Evolutionary conservation across 2,113 vertebrate species (phyloP).

Genomic region (Pollachius pollachius): DNA sequence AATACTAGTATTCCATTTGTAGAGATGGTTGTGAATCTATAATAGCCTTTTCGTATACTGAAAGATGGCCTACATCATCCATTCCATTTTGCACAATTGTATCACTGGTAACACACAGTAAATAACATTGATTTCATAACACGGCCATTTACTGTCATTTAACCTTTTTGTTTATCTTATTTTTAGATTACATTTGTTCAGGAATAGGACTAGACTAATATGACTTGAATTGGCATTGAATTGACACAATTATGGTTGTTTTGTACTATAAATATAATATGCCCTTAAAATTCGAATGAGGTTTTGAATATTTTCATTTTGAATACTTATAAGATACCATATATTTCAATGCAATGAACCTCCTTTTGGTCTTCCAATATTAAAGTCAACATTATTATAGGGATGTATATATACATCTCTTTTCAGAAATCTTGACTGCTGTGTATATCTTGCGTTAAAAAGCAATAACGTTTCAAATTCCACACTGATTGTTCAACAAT

Average conservation of each 20-base stretch:
- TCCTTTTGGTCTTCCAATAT: too few relatives aligned
- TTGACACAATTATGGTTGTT: too few relatives aligned
- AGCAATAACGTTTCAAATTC: too few relatives aligned
- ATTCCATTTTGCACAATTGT: constrained; percentile 48
- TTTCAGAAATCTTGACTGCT: too few relatives aligned
- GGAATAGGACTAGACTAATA: too few relatives aligned
- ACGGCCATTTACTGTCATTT: constrained; percentile 11
- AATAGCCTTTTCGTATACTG: constrained; percentile 27
- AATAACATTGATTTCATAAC: constrained; percentile 19
- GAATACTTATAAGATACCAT: not conserved
- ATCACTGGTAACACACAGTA: constrained; percentile 60
- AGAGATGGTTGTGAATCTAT: constrained; percentile 17
- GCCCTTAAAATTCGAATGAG: too few relatives aligned
- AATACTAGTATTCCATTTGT: constrained; percentile 36
- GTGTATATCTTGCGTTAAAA: too few relatives aligned
- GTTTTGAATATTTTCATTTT: not conserved
- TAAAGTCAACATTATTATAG: too few relatives aligned
- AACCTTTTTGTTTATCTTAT: constrained; percentile 26
- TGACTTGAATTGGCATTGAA: too few relatives aligned
- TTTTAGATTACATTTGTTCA: not conserved
- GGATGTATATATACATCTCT: too few relatives aligned
- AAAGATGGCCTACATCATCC: constrained; percentile 4
- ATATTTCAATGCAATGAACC: not conserved
- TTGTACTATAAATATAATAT: too few relatives aligned
- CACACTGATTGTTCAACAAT: not conserved